Percentiles rank a stretch among this genome's conserved stretches.
Evolutionary conservation across 1,140 invertebrate genomes (phyloP).

Genomic region (Nautilus pompilius): DNA sequence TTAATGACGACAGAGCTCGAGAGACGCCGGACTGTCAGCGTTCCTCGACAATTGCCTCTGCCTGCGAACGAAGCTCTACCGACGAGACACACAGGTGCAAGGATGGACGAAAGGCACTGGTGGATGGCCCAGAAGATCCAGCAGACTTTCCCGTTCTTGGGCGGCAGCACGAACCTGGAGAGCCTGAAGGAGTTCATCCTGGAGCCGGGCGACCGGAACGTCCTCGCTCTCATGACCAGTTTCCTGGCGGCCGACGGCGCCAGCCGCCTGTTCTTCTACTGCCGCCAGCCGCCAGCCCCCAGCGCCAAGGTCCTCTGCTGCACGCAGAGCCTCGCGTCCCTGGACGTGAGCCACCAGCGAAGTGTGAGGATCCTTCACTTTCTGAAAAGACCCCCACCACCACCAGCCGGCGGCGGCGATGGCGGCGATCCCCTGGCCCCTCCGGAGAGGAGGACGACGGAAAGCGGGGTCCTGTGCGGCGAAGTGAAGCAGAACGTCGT

Average conservation of each 20-base stretch:
- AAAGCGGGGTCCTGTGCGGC: conserved; percentile 51
- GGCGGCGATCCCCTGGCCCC: conserved; percentile 51
- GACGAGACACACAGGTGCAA: background rate
- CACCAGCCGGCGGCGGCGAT: conserved; percentile 41
- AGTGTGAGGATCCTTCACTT: conserved; percentile 50
- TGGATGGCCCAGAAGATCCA: conserved; percentile 55
- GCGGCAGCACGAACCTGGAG: conserved; percentile 49
- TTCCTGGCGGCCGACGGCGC: conserved; percentile 50
- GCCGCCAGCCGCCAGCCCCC: conserved; percentile 40
- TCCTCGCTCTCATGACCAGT: conserved; percentile 45
- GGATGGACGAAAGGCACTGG: conserved; percentile 56
- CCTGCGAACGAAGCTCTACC: background rate
- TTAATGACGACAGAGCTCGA: no score
- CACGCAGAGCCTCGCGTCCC: conserved; percentile 44
- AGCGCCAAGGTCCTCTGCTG: conserved; percentile 42
- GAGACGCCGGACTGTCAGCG: no score
- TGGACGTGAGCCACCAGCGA: conserved; percentile 49
- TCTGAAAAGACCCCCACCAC: no score
- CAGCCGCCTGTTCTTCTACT: conserved; percentile 51
- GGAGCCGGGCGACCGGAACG: conserved; percentile 40
- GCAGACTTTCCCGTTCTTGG: conserved; percentile 50
- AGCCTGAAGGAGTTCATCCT: conserved; percentile 53
- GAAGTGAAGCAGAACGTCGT: conserved; percentile 52
- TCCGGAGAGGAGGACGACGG: conserved; percentile 42
- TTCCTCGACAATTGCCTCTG: background rate